Conservation (phyloP, 23 tunicate species). For the Halocynthia roretzi region DNA sequence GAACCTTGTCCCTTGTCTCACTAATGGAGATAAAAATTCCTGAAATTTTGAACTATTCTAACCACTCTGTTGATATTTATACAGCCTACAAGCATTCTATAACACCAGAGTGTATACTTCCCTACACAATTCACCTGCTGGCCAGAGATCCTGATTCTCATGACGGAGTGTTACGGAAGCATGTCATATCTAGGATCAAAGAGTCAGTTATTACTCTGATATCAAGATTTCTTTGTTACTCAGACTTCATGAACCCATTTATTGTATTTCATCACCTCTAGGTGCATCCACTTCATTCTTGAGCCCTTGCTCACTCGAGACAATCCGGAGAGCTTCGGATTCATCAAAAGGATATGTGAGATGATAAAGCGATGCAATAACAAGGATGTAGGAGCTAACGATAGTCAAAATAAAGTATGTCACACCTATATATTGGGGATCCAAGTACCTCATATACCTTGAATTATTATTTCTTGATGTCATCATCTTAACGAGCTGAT, state of each 20-base stretch:
- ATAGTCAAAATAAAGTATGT: conserved; percentile 1
- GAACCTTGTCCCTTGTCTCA: too few relatives aligned
- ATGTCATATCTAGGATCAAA: conserved; percentile 68
- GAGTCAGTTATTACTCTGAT: conserved; percentile 36
- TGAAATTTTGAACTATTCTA: too few relatives aligned
- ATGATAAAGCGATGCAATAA: conserved; percentile 47
- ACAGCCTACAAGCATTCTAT: not conserved
- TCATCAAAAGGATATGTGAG: conserved; percentile 57
- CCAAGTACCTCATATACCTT: too few relatives aligned
- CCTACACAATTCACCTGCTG: conserved; percentile 63
- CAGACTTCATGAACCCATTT: not conserved
- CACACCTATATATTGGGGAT: too few relatives aligned
- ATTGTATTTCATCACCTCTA: conserved; percentile 3
- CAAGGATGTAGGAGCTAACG: not conserved
- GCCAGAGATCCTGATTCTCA: conserved; percentile 82
- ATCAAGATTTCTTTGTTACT: not conserved
- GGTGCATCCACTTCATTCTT: conserved; percentile 72
- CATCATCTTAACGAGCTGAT: too few relatives aligned
- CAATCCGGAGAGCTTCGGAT: conserved; percentile 89
- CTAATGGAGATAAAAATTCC: too few relatives aligned
- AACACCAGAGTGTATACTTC: conserved; percentile 70
- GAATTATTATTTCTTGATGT: too few relatives aligned
- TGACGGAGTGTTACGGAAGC: conserved; percentile 47
- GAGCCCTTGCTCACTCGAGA: conserved; percentile 81
- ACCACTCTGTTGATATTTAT: not conserved